A percentile compares a stretch with the other conserved stretches of the same genome.
Conservation (phyloP, 2,888 invertebrate genomes). For the Volucella bombylans region DNA sequence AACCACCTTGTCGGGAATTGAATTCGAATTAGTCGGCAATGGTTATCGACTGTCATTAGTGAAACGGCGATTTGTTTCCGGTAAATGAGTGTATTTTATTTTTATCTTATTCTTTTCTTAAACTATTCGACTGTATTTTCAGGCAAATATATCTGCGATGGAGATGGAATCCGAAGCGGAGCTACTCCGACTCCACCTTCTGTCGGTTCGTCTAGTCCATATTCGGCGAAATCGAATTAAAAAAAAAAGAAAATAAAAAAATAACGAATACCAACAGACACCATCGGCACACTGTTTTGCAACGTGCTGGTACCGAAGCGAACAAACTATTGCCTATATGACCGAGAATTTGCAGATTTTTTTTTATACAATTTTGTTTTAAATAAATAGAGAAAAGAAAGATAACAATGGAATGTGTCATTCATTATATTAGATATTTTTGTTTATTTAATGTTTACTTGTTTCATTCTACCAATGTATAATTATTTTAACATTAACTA, state of each 20-base stretch:
- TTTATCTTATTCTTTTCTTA: not conserved
- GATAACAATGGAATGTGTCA: slow-evolving; percentile 39
- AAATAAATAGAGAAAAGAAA: slow-evolving; percentile 13
- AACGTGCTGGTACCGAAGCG: slow-evolving; percentile 48
- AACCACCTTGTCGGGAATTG: slow-evolving; percentile 96
- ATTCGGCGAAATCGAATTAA: slow-evolving; percentile 81
- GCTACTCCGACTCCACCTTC: slow-evolving; percentile 82
- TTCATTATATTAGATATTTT: slow-evolving; percentile 37
- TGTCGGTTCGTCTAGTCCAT: slow-evolving; percentile 82
- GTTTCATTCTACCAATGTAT: slow-evolving; percentile 53
- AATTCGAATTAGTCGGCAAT: slow-evolving; percentile 93
- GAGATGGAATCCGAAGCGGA: slow-evolving; percentile 84
- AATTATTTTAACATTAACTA: slow-evolving; percentile 46
- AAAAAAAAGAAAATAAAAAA: slow-evolving; percentile 2
- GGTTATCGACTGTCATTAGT: slow-evolving; percentile 97
- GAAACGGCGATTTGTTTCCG: slow-evolving; percentile 97
- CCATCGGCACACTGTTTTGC: slow-evolving; percentile 15
- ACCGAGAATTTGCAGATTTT: slow-evolving; percentile 45
- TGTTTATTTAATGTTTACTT: slow-evolving; percentile 62
- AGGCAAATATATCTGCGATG: slow-evolving; percentile 93
- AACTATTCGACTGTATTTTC: slow-evolving; percentile 72
- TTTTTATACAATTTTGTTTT: slow-evolving; percentile 26
- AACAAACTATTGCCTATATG: slow-evolving; percentile 41
- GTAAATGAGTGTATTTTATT: slow-evolving; percentile 82
- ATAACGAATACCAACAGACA: slow-evolving; percentile 16